phyloP scores from a whole-genome alignment of 2,113 vertebrate genomes.

The Arothron firmamentum region DNA sequence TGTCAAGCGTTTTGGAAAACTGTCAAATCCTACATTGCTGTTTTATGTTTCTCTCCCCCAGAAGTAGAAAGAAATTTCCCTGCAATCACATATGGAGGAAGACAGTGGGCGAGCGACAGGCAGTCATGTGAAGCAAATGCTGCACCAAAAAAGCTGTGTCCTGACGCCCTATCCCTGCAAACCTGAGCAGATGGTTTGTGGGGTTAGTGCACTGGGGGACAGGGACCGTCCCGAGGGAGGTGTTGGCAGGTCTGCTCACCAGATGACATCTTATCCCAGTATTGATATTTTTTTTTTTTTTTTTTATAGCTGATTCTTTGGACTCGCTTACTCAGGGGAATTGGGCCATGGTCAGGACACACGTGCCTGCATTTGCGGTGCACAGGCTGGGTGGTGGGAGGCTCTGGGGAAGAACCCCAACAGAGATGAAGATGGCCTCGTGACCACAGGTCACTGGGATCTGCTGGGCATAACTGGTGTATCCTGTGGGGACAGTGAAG shows the following conservation, averaged over 20 bases:
- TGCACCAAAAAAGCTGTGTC: constrained; percentile 35
- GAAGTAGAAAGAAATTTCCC: constrained; percentile 33
- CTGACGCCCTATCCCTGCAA: constrained; percentile 48
- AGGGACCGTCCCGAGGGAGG: constrained; percentile 58
- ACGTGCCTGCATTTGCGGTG: constrained; percentile 48
- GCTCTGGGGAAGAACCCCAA: constrained; percentile 2
- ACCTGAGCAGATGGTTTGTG: constrained; percentile 68
- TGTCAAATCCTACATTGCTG: constrained; percentile 37
- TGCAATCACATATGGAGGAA: constrained; percentile 36
- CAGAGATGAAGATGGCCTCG: constrained; percentile 45
- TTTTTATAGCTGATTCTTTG: constrained; percentile 62
- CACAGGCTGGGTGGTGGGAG: constrained; percentile 1
- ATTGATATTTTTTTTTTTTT: constrained; percentile 69
- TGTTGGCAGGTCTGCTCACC: constrained; percentile 73
- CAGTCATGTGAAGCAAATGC: constrained; percentile 59
- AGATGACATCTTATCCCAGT: constrained; percentile 74
- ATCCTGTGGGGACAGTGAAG: constrained; percentile 56
- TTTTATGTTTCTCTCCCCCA: constrained; percentile 32
- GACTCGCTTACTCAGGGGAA: constrained; percentile 54
- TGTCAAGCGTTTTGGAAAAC: constrained; percentile 40
- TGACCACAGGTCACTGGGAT: constrained; percentile 50
- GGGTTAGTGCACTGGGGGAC: constrained; percentile 55
- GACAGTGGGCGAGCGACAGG: constrained; percentile 53
- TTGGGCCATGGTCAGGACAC: constrained; percentile 36
- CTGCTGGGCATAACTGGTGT: constrained; percentile 66